A percentile compares a stretch with the other conserved stretches of the same genome.
Conservation (phyloP, 2,797 vertebrate species). For the Ctenosaura bakeri region DNA sequence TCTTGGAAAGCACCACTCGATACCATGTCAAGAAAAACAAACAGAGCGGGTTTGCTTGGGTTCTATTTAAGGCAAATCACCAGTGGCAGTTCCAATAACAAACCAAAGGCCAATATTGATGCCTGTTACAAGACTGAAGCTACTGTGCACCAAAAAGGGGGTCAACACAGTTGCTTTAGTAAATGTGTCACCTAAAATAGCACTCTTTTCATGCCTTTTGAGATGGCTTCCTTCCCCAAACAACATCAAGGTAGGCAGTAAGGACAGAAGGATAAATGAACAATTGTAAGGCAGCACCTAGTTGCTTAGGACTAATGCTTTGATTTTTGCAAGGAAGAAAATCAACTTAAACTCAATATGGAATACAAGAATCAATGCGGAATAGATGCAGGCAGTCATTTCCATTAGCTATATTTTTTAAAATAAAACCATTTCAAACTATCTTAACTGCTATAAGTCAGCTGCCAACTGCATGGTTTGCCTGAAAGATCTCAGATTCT, state of each 20-base stretch:
- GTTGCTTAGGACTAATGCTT: neutral
- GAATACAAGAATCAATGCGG: neutral
- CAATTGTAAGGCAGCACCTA: neutral
- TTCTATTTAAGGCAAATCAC: constrained; percentile 77
- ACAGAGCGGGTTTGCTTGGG: constrained; percentile 73
- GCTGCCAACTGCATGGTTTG: neutral
- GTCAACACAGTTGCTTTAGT: constrained; percentile 13
- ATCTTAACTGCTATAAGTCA: neutral
- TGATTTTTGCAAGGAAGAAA: neutral
- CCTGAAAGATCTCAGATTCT: neutral
- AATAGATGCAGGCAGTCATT: neutral
- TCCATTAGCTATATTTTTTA: constrained; percentile 5
- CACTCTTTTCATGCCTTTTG: constrained; percentile 2
- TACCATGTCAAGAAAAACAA: constrained; percentile 82
- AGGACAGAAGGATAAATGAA: neutral
- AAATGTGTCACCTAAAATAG: neutral
- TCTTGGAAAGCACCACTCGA: constrained; percentile 82
- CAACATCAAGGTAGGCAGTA: constrained; percentile 31
- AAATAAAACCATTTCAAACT: neutral
- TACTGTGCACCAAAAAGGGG: constrained; percentile 4
- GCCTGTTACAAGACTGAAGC: constrained; percentile 60
- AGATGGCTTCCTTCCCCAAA: constrained; percentile 8
- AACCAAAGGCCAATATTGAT: constrained; percentile 24
- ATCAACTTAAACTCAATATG: neutral
- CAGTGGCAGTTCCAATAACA: constrained; percentile 71